Base-by-base conservation (phyloP, 2,113 vertebrate genomes). In the Thermophis baileyi region DNA sequence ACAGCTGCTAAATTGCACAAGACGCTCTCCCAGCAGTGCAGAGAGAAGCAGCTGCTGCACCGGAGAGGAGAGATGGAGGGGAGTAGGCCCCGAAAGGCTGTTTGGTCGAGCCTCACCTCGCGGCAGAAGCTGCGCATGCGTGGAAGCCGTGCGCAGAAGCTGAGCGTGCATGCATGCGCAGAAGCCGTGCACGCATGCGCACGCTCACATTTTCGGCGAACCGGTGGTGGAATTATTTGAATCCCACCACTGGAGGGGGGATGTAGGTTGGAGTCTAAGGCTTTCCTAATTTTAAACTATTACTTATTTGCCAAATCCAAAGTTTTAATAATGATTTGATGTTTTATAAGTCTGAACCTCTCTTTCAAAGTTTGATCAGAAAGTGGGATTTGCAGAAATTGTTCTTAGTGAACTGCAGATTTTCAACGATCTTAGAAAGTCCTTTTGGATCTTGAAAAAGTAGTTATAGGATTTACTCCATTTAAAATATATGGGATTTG, bases 241-340 rank as follows among this genome's bases (percentile, higher is more conserved):
- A 44, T 44, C 44, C 44, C 44, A 44, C 44, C 44, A 44, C 3
- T 3, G 44, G 55, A 63, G 9, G 51, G 57, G 57, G 50, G 46
- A 57, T 25, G 9, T 24, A n/a, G 94, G 92, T 60, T 49, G 60
- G 27, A 18, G 40, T 93, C n/a, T 9, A 91, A 81, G 85, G 12
- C 25, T 60, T 89, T 90, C 92, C 54, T 91, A 10, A 53, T 51
- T 94, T 96, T 86, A 92, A 94, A 90, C 90, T 91, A 16, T 92
- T 92, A 96, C 16, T 92, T 90, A 54, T 24, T 24, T 69, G 63
- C 12, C 4, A 94, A 93, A 81, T 95, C 30, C 55, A 95, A 24
- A 11, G 53, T 91, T n/a, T 91, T 88, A 18, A 92, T 88, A 94
- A 46, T 47, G 92, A 53, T 85, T 60, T 91, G 50, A 86, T 87